Evolutionary conservation across 2,888 invertebrate genomes (phyloP), one percentile per base, ranked within the genome.

Genomic region (Eurois occulta): DNA sequence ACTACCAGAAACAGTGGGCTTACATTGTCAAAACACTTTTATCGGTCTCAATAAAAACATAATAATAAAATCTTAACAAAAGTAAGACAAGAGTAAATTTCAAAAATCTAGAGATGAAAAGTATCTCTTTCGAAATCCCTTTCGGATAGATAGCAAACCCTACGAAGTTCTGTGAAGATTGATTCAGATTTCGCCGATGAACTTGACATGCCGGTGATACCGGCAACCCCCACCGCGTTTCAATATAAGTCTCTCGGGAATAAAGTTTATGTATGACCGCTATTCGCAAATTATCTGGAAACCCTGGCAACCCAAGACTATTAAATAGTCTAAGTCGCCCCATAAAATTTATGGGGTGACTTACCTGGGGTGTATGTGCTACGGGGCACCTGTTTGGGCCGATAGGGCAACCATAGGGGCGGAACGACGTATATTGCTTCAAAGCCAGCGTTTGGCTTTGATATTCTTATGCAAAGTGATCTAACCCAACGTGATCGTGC

Each of bases 201-300:
- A 62, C 38, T 78, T 64, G 67, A 58, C 67, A 13, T 48, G 16
- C 16, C n/a, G 52, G 62, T 4, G 70, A 68, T 67, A 67, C 32
- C 32, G 21, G 58, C 3, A 28, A 77, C 11, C 32, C 67, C 32
- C 43, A 43, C 10, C 41, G 18, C 3, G 18, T 1, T 65, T 21
- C 52, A 72, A 72, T 69, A 65, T 83, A 35, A 64, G 43, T n/a
- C 41, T 58, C 67, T 41, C 46, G 71, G 55, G 46, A 55, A 62
- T 41, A n/a, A 60, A 43, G 69, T 46, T 60, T 52, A 35, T 43
- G 16, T 28, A 65, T 32, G 6, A 21, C 16, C 58, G 0, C 52
- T 67, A 18, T 65, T 52, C 32, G 11, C 10, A 24, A 58, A 62
- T 24, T 46, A 1, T 60, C 28, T 38, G 8, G 32, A 24, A 66